Evolutionary conservation across 2,113 vertebrate species (phyloP).

Genomic region (Microcebus lehilahytsara): DNA sequence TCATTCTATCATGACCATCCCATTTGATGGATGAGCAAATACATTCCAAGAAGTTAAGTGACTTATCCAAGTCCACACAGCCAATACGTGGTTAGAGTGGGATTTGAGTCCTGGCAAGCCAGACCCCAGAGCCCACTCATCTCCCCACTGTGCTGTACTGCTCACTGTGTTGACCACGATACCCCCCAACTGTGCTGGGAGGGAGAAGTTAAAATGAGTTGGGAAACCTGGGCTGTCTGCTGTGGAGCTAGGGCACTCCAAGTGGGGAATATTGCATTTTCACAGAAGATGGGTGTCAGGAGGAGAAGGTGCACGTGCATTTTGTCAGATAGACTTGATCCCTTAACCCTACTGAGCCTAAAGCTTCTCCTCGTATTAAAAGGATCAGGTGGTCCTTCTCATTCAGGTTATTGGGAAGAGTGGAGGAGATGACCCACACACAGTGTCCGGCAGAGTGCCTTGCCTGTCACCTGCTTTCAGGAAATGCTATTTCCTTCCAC

Average conservation of each 20-base stretch:
- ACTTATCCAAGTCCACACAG: not conserved
- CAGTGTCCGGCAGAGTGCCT: no score
- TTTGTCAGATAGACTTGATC: not conserved
- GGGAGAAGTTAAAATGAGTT: not conserved
- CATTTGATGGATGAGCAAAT: not conserved
- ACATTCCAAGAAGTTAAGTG: not conserved
- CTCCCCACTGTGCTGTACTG: not conserved
- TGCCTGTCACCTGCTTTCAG: not conserved
- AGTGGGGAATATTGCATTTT: not conserved
- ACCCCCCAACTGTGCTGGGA: rapidly evolving
- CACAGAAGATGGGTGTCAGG: not conserved
- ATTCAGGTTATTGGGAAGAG: not conserved
- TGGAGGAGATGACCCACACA: not conserved
- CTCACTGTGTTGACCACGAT: not conserved
- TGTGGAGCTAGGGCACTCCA: not conserved
- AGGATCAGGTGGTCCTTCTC: not conserved
- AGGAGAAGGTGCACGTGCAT: not conserved
- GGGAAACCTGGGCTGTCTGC: not conserved
- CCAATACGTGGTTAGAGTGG: not conserved
- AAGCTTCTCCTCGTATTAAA: not conserved
- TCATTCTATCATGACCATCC: not conserved
- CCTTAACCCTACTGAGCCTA: not conserved
- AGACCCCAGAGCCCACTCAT: not conserved
- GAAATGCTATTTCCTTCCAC: not conserved
- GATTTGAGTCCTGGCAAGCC: not conserved